Percentiles rank a stretch among this genome's conserved stretches.
Evolutionary conservation across 2,113 vertebrate genomes (phyloP).

Genomic region (Crotalus viridis): DNA sequence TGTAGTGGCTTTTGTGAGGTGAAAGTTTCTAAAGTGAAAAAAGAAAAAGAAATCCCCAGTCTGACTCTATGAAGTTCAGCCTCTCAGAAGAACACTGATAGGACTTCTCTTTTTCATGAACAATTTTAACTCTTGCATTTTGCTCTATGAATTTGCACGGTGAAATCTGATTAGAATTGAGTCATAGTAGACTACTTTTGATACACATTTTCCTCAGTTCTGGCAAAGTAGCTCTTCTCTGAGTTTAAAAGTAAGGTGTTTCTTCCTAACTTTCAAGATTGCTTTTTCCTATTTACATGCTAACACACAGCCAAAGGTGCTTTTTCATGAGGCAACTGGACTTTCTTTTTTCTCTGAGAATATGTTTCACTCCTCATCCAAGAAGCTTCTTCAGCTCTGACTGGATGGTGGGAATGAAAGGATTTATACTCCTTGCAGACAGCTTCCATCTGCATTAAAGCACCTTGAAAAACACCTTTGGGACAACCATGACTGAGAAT

Average conservation of each 20-base stretch:
- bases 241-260: background rate
- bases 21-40: background rate
- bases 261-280: background rate
- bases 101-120: background rate
- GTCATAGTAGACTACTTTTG: slow-evolving; percentile 32
- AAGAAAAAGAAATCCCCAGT: slow-evolving; percentile 1
- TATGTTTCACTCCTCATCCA: too few species aligned
- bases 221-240: too few species aligned
- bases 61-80: background rate
- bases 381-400: too few species aligned
- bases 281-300: background rate
- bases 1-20: slow-evolving; percentile 3
- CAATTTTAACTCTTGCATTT: background rate
- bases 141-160: background rate
- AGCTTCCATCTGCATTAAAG: too few species aligned
- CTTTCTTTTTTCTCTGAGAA: too few species aligned
- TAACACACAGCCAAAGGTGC: background rate
- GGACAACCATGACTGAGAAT: too few species aligned
- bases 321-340: too few species aligned
- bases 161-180: slow-evolving; percentile 14
- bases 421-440: too few species aligned
- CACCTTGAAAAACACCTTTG: too few species aligned
- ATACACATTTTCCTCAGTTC: slow-evolving; percentile 8
- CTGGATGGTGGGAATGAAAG: too few species aligned
- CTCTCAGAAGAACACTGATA: background rate